These are phyloP conservation scores for Parnassius smintheus DNA, from an alignment of 2,888 invertebrate species.

Conservation along the genomic window DNA sequence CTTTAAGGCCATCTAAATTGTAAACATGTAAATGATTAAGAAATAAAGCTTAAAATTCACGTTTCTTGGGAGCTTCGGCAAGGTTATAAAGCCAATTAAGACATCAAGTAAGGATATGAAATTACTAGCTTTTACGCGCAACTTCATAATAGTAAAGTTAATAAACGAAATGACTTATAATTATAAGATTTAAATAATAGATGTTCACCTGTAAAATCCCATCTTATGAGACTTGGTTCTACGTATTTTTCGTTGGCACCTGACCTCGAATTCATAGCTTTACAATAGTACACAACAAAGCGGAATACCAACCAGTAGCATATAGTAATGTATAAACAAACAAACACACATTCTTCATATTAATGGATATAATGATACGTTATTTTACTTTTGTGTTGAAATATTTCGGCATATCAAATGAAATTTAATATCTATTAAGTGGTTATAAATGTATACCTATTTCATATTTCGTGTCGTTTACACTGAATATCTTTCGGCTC, in stretches of 20 bases:
- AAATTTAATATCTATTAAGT: slow-evolving; percentile 25
- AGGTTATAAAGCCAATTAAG: background rate
- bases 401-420: slow-evolving; percentile 26
- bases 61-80: slow-evolving; percentile 15
- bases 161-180: too few relatives aligned
- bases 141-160: too few relatives aligned
- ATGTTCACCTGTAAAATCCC: too few relatives aligned
- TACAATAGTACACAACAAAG: background rate
- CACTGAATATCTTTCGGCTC: slow-evolving; percentile 12
- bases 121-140: too few relatives aligned
- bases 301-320: background rate
- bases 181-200: too few relatives aligned
- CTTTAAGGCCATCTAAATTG: slow-evolving; percentile 7
- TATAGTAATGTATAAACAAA: background rate
- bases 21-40: slow-evolving; percentile 21
- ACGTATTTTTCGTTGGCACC: too few relatives aligned
- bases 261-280: too few relatives aligned
- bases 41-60: slow-evolving; percentile 21
- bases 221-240: too few relatives aligned
- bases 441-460: slow-evolving; percentile 24
- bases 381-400: slow-evolving; percentile 16
- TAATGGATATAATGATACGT: slow-evolving; percentile 4
- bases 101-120: too few relatives aligned
- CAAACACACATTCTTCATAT: background rate
- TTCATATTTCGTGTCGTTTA: slow-evolving; percentile 23